These are phyloP conservation scores for Pristis pectinata DNA, from an alignment of 2,797 vertebrate genomes.

Conservation along the genomic window DNA sequence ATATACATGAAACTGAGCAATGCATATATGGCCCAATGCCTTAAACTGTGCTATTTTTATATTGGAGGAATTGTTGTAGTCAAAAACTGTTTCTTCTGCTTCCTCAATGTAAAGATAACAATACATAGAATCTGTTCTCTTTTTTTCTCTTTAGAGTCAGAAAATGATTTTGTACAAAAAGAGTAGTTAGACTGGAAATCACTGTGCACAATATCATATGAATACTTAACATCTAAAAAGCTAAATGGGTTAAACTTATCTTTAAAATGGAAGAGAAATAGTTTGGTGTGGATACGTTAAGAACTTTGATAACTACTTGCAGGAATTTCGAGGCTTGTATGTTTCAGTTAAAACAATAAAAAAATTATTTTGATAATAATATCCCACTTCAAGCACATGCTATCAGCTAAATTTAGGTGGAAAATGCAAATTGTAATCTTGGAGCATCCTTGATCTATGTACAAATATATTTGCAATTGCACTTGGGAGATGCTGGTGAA, in stretches of 20 bases:
- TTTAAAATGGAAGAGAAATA: background rate
- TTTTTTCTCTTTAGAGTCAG: background rate
- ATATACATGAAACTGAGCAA: background rate
- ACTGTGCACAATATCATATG: background rate
- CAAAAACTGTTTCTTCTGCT: background rate
- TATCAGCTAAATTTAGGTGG: background rate
- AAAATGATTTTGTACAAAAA: background rate
- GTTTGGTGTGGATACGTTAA: background rate
- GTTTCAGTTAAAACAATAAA: background rate
- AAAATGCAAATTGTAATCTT: background rate
- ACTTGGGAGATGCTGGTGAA: background rate
- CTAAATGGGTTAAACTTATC: background rate
- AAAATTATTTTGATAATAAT: background rate
- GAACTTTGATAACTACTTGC: background rate
- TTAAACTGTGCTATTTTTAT: background rate
- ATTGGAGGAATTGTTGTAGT: background rate
- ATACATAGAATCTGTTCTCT: background rate
- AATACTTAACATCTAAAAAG: background rate
- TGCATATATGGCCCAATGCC: background rate
- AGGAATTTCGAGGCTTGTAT: background rate
- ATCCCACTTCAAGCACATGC: background rate
- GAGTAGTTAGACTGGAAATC: background rate
- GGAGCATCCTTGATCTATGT: background rate
- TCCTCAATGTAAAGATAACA: background rate
- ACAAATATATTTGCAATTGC: background rate